Conservation (phyloP, 2,888 invertebrate genomes). For the Latheticus oryzae region DNA sequence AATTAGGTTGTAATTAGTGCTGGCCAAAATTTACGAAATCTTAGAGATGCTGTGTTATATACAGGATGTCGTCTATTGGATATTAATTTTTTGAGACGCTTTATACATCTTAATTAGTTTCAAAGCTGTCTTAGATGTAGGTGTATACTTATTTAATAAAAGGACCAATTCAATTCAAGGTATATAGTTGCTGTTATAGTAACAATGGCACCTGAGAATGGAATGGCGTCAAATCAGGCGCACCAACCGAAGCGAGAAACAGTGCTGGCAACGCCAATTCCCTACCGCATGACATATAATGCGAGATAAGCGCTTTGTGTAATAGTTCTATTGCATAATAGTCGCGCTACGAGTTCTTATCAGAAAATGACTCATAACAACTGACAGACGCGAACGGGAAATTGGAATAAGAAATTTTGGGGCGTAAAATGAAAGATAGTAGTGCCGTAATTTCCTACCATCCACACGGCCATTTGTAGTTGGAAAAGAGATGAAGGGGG, state of each 20-base stretch:
- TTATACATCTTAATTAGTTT: too few species aligned
- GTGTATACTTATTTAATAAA: too few species aligned
- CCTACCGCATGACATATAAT: constrained; percentile 66
- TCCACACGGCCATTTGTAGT: constrained; percentile 59
- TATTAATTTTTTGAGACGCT: too few species aligned
- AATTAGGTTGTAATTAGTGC: constrained; percentile 58
- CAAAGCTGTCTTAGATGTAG: too few species aligned
- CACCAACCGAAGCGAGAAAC: constrained; percentile 60
- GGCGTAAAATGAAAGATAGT: constrained; percentile 83
- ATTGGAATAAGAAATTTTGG: constrained; percentile 83
- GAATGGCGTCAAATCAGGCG: constrained; percentile 55
- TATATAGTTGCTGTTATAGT: too few species aligned
- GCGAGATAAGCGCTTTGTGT: constrained; percentile 66
- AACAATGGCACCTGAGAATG: constrained; percentile 57
- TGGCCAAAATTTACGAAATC: too few species aligned
- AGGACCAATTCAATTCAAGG: too few species aligned
- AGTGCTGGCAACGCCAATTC: constrained; percentile 61
- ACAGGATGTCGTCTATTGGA: too few species aligned
- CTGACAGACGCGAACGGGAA: constrained; percentile 71
- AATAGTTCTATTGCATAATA: constrained; percentile 68
- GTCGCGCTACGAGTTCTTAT: constrained; percentile 70
- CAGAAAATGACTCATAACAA: constrained; percentile 81
- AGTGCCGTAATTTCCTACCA: constrained; percentile 78
- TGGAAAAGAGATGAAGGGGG: too few species aligned
- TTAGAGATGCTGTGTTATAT: too few species aligned